phyloP scores from a whole-genome alignment of 2,888 invertebrate genomes.

The Monoplex corrugatus region DNA sequence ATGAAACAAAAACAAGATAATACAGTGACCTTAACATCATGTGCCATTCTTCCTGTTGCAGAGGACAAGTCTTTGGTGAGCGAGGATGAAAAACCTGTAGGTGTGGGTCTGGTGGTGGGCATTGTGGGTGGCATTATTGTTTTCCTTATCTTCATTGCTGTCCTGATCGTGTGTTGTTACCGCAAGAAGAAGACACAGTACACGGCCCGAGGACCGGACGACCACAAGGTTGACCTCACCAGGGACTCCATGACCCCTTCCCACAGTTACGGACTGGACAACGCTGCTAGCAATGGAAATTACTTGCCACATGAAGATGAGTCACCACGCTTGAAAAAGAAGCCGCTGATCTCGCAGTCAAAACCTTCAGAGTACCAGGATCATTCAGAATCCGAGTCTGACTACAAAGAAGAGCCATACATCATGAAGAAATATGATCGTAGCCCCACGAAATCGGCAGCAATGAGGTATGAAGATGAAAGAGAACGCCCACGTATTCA shows the following conservation, averaged over 20 bases:
- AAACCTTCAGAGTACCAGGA: slow-evolving; percentile 25
- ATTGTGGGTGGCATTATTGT: slow-evolving; percentile 68
- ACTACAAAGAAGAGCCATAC: slow-evolving; percentile 46
- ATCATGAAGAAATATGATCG: slow-evolving; percentile 38
- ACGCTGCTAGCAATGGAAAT: slow-evolving; percentile 44
- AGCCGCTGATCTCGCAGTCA: slow-evolving; percentile 52
- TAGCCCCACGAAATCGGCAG: slow-evolving; percentile 45
- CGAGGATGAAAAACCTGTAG: slow-evolving; percentile 64
- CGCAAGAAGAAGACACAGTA: slow-evolving; percentile 55
- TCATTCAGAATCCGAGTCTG: slow-evolving; percentile 46
- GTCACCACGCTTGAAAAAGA: slow-evolving; percentile 59
- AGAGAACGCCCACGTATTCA: background rate
- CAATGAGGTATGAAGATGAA: slow-evolving; percentile 52
- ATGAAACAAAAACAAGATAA: no score
- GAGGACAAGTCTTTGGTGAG: slow-evolving; percentile 44
- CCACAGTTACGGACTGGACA: slow-evolving; percentile 52
- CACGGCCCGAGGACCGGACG: background rate
- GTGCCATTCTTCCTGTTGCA: slow-evolving; percentile 30
- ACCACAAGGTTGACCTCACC: slow-evolving; percentile 47
- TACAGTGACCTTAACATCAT: background rate
- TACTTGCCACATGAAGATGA: background rate
- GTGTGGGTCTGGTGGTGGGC: slow-evolving; percentile 69
- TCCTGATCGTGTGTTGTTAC: slow-evolving; percentile 69
- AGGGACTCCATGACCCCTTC: slow-evolving; percentile 15
- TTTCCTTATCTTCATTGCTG: slow-evolving; percentile 64